phyloP scores from a whole-genome alignment of 2,888 invertebrate genomes.

The Sinhomidia bicolor region DNA sequence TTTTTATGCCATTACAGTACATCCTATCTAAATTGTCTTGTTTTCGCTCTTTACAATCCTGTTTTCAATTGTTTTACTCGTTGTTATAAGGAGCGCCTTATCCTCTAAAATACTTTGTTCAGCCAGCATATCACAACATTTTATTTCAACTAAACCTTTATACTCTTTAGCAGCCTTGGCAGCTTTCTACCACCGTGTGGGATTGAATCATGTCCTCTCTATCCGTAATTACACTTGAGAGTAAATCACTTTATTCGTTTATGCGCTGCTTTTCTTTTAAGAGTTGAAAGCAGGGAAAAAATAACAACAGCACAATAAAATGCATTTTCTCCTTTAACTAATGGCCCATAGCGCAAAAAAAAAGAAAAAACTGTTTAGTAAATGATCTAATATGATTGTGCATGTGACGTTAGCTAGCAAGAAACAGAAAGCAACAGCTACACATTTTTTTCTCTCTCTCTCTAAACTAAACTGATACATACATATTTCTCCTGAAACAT shows the following conservation, averaged over 20 bases:
- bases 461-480: neutral
- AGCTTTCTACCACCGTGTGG: too few relatives aligned
- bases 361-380: too few relatives aligned
- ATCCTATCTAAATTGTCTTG: slow-evolving; percentile 19
- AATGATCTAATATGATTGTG: slow-evolving; percentile 18
- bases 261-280: neutral
- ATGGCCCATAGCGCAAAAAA: neutral
- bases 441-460: neutral
- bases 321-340: neutral
- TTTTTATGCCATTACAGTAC: neutral
- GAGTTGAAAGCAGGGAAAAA: neutral
- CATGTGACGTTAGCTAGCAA: neutral
- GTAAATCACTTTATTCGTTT: slow-evolving; percentile 33
- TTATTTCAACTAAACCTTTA: neutral
- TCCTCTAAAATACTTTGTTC: neutral
- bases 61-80: slow-evolving; percentile 7
- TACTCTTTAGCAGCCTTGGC: neutral
- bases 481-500: slow-evolving; percentile 5
- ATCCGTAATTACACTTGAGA: slow-evolving; percentile 20
- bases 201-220: neutral
- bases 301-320: neutral
- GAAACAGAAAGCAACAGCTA: slow-evolving; percentile 25
- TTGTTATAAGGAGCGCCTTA: neutral
- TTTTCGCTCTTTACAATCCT: slow-evolving; percentile 19
- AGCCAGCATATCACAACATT: neutral